Conservation (phyloP, 1,140 invertebrate genomes). For the Atta cephalotes region DNA sequence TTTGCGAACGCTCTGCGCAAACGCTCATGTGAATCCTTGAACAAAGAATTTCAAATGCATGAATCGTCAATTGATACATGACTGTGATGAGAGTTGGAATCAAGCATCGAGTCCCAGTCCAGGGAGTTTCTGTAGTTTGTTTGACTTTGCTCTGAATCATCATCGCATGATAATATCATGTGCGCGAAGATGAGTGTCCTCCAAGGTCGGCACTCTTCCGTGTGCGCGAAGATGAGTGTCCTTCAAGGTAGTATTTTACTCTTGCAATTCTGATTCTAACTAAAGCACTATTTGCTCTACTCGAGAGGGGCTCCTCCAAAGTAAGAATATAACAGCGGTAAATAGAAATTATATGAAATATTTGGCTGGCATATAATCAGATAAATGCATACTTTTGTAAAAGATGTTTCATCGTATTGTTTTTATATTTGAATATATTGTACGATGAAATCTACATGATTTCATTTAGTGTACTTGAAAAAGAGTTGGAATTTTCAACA, state of each 20-base stretch:
- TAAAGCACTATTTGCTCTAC: background rate
- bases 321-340: background rate
- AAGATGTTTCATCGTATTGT: background rate
- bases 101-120: background rate
- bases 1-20: constrained; percentile 5
- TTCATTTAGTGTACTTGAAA: background rate
- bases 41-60: background rate
- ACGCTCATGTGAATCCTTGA: constrained; percentile 22
- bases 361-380: background rate
- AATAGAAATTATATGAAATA: background rate
- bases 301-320: background rate
- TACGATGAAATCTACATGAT: background rate
- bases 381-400: background rate
- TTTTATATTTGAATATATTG: background rate
- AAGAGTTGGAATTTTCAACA: background rate
- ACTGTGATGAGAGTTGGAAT: constrained; percentile 30
- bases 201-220: constrained; percentile 83
- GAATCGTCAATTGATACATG: constrained; percentile 13
- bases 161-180: constrained; percentile 76
- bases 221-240: constrained; percentile 86
- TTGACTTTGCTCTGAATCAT: constrained; percentile 38
- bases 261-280: constrained; percentile 4
- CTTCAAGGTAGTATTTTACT: constrained; percentile 82
- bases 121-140: constrained; percentile 2
- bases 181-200: constrained; percentile 86